phyloP scores from a whole-genome alignment of 1,140 invertebrate genomes.

The Pachyrhynchus sulphureomaculatus region DNA sequence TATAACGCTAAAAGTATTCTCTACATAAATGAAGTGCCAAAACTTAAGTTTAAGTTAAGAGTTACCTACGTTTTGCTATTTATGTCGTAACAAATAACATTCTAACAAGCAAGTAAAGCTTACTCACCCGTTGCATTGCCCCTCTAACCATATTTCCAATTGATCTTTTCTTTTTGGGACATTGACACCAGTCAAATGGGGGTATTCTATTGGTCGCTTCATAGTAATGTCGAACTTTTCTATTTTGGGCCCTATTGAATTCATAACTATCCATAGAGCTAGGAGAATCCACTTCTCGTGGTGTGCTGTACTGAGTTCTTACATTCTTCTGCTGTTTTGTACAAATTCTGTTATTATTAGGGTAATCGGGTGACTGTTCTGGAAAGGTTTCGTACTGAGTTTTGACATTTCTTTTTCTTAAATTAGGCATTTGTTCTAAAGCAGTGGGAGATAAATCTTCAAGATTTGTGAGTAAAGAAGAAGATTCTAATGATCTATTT shows the following conservation, averaged over 20 bases:
- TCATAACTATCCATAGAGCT: conserved; percentile 22
- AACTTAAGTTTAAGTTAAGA: neutral
- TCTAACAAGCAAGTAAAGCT: too few species aligned
- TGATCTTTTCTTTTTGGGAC: neutral
- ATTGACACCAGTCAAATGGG: neutral
- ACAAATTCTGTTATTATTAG: too few species aligned
- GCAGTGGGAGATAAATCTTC: neutral
- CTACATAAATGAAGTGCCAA: too few species aligned
- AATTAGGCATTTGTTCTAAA: neutral
- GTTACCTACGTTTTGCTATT: too few species aligned
- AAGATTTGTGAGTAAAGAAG: conserved; percentile 2
- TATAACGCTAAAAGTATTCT: too few species aligned
- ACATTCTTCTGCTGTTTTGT: too few species aligned
- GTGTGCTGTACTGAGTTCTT: neutral
- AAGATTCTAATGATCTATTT: conserved; percentile 15
- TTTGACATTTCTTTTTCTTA: neutral
- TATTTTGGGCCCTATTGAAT: conserved; percentile 6
- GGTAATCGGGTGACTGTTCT: too few species aligned
- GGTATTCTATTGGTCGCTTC: conserved; percentile 1
- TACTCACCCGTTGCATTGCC: conserved; percentile 12
- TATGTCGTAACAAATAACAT: too few species aligned
- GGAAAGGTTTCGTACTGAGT: neutral
- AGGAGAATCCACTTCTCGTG: neutral
- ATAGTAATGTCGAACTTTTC: conserved; percentile 17
- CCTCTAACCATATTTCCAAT: conserved; percentile 21